phyloP scores from a whole-genome alignment of 2,888 invertebrate species.

The Cheilosia urbana region DNA sequence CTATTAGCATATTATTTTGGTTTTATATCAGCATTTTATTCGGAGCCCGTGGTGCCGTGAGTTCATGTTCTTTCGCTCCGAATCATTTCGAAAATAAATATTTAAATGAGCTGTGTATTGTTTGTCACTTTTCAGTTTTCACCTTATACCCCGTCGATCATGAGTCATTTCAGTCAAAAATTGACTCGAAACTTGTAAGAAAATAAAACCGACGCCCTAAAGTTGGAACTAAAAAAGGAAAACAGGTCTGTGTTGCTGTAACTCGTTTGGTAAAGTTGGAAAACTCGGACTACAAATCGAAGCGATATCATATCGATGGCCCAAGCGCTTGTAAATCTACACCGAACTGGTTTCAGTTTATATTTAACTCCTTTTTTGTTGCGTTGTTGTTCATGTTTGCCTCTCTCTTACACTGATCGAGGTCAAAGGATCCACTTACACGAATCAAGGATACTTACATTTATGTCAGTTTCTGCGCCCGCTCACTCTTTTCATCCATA shows the following conservation, averaged over 20 bases:
- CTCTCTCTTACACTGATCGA: constrained; percentile 23
- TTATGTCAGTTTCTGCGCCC: not conserved
- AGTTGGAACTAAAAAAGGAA: constrained; percentile 9
- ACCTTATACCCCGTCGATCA: not conserved
- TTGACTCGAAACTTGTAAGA: constrained; percentile 24
- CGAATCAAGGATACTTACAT: constrained; percentile 57
- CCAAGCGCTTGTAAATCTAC: not conserved
- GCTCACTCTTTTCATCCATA: constrained; percentile 57
- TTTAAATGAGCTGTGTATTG: not conserved
- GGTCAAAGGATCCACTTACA: constrained; percentile 41
- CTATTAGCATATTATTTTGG: not conserved
- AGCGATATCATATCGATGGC: constrained; percentile 34
- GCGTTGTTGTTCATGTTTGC: not conserved
- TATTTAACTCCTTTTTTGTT: constrained; percentile 30
- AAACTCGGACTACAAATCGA: constrained; percentile 43
- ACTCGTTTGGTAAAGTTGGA: constrained; percentile 46
- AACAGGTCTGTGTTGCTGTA: constrained; percentile 51
- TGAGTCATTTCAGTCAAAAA: constrained; percentile 29
- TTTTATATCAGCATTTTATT: not conserved
- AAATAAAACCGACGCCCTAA: constrained; percentile 13
- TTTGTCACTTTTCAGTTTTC: not conserved
- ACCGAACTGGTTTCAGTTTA: constrained; percentile 64
- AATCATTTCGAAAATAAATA: constrained; percentile 14
- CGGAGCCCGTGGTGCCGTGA: not conserved
- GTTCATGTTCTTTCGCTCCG: not conserved